phyloP scores from a whole-genome alignment of 2,113 vertebrate species.

The Coptodon bakossiorum region DNA sequence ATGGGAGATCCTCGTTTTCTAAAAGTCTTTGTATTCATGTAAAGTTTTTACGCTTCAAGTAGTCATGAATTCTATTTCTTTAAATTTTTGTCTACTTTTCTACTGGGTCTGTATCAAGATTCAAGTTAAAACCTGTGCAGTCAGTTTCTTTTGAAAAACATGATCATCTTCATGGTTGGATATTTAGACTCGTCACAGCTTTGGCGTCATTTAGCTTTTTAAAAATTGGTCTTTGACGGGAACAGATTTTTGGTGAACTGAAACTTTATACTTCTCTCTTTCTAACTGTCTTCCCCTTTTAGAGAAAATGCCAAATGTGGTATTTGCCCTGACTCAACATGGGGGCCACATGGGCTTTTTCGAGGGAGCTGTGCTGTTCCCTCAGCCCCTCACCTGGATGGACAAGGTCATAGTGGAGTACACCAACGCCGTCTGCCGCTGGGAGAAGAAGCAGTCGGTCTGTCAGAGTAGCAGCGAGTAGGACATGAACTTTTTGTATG shows the following conservation, averaged over 20 bases:
- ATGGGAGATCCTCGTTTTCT: not conserved
- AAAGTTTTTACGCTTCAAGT: not conserved
- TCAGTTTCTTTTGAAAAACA: not conserved
- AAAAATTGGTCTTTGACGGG: not conserved
- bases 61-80: not conserved
- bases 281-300: not conserved
- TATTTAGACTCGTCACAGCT: not conserved
- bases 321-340: slow-evolving; percentile 86
- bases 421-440: slow-evolving; percentile 83
- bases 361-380: slow-evolving; percentile 88
- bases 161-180: not conserved
- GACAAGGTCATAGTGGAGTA: slow-evolving; percentile 93
- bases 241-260: not conserved
- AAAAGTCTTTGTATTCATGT: not conserved
- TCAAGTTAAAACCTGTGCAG: not conserved
- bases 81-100: not conserved
- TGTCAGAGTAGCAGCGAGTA: slow-evolving; percentile 55
- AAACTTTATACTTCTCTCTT: not conserved
- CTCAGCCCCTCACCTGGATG: slow-evolving; percentile 94
- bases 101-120: not conserved
- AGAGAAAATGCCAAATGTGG: slow-evolving; percentile 88
- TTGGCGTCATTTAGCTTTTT: not conserved
- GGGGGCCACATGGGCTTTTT: slow-evolving; percentile 97
- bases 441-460: slow-evolving; percentile 77
- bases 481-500: not conserved